Base-by-base conservation (phyloP, 2,888 invertebrate species). In the Hanleya hanleyi region DNA sequence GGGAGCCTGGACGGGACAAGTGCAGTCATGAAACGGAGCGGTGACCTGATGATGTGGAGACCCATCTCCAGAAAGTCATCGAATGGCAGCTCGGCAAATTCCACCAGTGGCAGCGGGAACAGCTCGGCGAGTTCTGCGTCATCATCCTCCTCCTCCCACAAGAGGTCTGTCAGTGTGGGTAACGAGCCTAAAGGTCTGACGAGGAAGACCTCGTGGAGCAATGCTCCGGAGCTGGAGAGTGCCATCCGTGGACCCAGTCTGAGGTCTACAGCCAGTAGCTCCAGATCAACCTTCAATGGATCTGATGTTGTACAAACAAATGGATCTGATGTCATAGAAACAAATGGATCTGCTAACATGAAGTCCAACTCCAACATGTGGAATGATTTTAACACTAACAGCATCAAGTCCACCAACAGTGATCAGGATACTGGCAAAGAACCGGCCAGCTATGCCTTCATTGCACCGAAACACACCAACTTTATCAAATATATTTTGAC, bases 401-500 rank as follows among this genome's bases (percentile, higher is more conserved):
- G n/a, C n/a, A n/a, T n/a, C n/a, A n/a, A n/a, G n/a, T n/a, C n/a
- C n/a, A n/a, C n/a, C n/a, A n/a, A n/a, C n/a, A n/a, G n/a, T n/a
- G 29, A 57, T 57, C 26, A 26, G 4, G 22, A 22, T 1, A 29
- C 12, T 15, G 15, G 12, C 1, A 22, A 57, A 2, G 32, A 29
- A 15, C 2, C 57, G 1, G 4, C 7, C 4, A 15, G 37, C 5
- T 64, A 37, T 64, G 15, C 80, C 12, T 69, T 86, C 38, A 83
- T 84, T 1, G 82, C 82, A 74, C 74, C 81, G 36, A 81, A 76
- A 72, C 82, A 82, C 68, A 79, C 81, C 18, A 82, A 81, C 61
- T 80, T 81, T n/a, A 80, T 86, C 18, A 83, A 81, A 74, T 67
- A 79, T 50, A 83, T 85, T 67, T 69, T 86, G 15, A 77, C 81